These are phyloP conservation scores for Chrysopilus asiliformis DNA, from an alignment of 2,888 invertebrate genomes.

Conservation along the genomic window DNA sequence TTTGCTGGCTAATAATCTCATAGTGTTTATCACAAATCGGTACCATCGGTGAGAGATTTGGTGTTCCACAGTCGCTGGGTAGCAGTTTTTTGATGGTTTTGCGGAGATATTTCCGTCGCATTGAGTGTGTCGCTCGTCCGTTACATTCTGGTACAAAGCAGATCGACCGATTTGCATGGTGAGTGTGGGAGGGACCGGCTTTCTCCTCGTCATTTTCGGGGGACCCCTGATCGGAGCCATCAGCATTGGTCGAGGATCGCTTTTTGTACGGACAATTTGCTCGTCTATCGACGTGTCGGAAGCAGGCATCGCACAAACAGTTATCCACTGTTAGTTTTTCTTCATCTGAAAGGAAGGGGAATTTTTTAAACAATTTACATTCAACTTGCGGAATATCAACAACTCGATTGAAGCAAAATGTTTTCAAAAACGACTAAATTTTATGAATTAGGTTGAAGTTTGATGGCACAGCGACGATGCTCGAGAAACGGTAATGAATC, in stretches of 20 bases:
- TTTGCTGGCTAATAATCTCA: conserved; percentile 53
- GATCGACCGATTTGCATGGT: conserved; percentile 13
- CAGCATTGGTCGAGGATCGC: conserved; percentile 28
- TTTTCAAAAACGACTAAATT: no score
- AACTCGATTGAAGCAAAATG: no score
- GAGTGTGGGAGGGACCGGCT: conserved; percentile 1
- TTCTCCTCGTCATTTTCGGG: conserved; percentile 3
- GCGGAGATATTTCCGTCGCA: conserved; percentile 60
- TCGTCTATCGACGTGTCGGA: conserved; percentile 71
- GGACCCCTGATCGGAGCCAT: not conserved
- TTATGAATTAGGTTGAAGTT: no score
- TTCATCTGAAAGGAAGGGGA: conserved; percentile 43
- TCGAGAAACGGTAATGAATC: no score
- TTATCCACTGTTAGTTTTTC: conserved; percentile 72
- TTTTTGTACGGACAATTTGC: conserved; percentile 59
- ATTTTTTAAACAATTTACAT: not conserved
- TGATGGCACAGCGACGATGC: no score
- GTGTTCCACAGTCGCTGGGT: conserved; percentile 49
- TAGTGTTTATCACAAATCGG: conserved; percentile 59
- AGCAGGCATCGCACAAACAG: conserved; percentile 78
- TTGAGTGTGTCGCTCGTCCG: conserved; percentile 45
- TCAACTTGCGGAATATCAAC: no score
- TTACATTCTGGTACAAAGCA: conserved; percentile 55
- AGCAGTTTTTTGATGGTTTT: conserved; percentile 52
- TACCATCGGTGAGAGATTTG: conserved; percentile 39